phyloP scores from a whole-genome alignment of 2,888 invertebrate genomes.

The Homarus gammarus region DNA sequence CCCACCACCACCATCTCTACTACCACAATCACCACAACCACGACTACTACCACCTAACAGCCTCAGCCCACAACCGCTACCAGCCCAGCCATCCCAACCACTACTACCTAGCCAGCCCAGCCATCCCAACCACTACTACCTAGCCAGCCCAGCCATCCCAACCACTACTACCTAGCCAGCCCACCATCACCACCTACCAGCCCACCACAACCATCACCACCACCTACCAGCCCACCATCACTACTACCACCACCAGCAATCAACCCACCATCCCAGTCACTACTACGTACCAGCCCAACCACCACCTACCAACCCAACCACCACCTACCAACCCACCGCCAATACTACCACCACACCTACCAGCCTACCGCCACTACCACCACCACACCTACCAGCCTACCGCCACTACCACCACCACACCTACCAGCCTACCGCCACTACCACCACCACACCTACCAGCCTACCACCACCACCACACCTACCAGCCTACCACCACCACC shows the following conservation, averaged over 20 bases:
- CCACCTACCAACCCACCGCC: not conserved
- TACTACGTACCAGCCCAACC: not conserved
- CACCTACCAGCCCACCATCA: not conserved
- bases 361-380: not conserved
- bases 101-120: not conserved
- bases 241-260: not conserved
- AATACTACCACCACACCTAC: not conserved
- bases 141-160: not conserved
- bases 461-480: not conserved
- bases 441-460: not conserved
- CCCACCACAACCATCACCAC: not conserved
- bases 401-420: too few relatives aligned
- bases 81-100: not conserved
- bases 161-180: not conserved
- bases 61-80: not conserved
- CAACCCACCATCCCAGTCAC: not conserved
- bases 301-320: not conserved
- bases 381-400: not conserved
- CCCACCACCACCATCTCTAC: not conserved
- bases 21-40: not conserved
- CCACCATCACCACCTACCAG: not conserved
- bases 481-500: slow-evolving; percentile 15
- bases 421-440: not conserved
- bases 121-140: not conserved
- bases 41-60: not conserved